Evolutionary conservation across 2,113 vertebrate genomes (phyloP).

Genomic region (Triplophysa rosa): DNA sequence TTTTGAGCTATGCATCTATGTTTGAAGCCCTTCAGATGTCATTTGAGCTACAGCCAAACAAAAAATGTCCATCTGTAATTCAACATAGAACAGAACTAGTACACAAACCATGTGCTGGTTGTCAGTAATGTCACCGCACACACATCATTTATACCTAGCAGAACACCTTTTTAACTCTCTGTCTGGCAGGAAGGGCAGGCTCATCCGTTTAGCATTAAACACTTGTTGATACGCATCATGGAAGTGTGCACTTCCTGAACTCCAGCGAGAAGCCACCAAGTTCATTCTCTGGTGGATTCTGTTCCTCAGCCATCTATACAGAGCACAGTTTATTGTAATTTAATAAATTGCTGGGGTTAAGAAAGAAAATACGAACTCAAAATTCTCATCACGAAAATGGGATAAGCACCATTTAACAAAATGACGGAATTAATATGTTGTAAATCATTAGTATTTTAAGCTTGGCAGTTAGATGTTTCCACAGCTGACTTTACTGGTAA

Average conservation of each 20-base stretch:
- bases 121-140: background rate
- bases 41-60: no score
- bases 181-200: slow-evolving; percentile 70
- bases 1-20: no score
- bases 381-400: slow-evolving; percentile 2
- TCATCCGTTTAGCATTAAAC: slow-evolving; percentile 81
- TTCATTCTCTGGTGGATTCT: slow-evolving; percentile 47
- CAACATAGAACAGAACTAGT: background rate
- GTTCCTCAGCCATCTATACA: background rate
- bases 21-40: no score
- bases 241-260: slow-evolving; percentile 66
- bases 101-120: background rate
- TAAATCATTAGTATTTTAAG: slow-evolving; percentile 29
- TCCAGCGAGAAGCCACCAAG: slow-evolving; percentile 60
- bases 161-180: slow-evolving; percentile 58
- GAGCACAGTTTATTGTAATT: background rate
- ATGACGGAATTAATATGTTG: background rate
- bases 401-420: background rate
- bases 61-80: no score
- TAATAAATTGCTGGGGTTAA: slow-evolving; percentile 5
- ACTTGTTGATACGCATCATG: slow-evolving; percentile 75
- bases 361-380: slow-evolving; percentile 14
- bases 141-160: slow-evolving; percentile 36
- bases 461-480: slow-evolving; percentile 34
- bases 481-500: slow-evolving; percentile 52